These are phyloP conservation scores for Cervus canadensis DNA, from an alignment of 2,113 vertebrate species.

Conservation along the genomic window DNA sequence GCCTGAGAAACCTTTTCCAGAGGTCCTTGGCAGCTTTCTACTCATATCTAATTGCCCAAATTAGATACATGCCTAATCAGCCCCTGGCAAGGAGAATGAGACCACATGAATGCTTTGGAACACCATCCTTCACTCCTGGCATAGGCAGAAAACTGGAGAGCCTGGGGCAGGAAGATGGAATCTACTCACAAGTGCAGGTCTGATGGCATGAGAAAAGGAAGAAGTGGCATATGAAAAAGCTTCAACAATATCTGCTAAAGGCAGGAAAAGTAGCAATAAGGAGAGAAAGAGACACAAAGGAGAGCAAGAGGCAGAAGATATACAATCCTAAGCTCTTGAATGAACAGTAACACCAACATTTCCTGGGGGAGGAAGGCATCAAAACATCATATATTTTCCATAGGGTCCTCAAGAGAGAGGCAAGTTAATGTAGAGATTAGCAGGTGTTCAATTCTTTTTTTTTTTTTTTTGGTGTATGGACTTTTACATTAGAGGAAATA, in stretches of 20 bases:
- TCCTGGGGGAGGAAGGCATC: not conserved
- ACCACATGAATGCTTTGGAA: not conserved
- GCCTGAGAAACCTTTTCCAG: not conserved
- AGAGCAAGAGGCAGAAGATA: not conserved
- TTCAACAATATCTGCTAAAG: not conserved
- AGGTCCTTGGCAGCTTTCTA: not conserved
- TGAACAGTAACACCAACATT: not conserved
- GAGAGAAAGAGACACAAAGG: not conserved
- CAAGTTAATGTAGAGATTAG: not conserved
- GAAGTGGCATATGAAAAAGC: not conserved
- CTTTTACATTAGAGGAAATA: conserved; percentile 9
- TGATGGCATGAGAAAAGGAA: not conserved
- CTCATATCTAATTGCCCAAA: not conserved
- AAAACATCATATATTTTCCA: not conserved
- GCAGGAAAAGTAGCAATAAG: not conserved
- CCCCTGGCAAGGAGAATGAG: not conserved
- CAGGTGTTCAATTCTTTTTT: not conserved
- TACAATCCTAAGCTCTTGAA: conserved; percentile 1
- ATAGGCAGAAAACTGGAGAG: not conserved
- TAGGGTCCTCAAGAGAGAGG: not conserved
- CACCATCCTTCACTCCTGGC: not conserved
- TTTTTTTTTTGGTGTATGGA: not conserved
- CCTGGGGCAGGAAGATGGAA: not conserved
- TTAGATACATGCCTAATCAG: not conserved
- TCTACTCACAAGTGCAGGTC: not conserved